Evolutionary conservation across 2,888 invertebrate species (phyloP), one percentile per base, ranked within the genome.

Genomic region (Morpho helenor): DNA sequence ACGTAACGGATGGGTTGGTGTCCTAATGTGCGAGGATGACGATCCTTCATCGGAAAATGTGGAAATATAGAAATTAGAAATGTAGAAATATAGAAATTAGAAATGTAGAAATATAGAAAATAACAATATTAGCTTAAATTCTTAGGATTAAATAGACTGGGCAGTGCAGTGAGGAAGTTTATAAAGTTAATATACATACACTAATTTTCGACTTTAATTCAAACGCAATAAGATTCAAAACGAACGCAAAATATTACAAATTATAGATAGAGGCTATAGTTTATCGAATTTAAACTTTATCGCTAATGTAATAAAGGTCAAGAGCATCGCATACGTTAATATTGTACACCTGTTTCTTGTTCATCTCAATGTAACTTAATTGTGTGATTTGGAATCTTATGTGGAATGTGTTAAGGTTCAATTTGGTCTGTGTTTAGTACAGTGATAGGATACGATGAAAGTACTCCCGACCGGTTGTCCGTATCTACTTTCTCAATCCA

Each of bases 401-500:
- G 10, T 5, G 0, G 4, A 16, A 46, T 0, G 22, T 2, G 2
- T 22, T 56, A 58, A 41, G 52, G 55, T 56, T 31, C 6, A 44
- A 47, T 49, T 56, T 16, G n/a, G 16, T 2, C 53, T 49, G 53
- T 16, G 46, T 46, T 10, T 51, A 8, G 39, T 42, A 16, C 50
- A 31, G 52, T 46, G 51, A 57, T 54, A 57, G 53, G 52, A 57
- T 43, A 52, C 55, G 57, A 60, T 52, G 60, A 63, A 43, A 60
- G 62, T 60, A 47, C 49, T 52, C 46, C 49, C 47, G 57, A 56
- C 62, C 59, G 61, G 61, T 58, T 56, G 56, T 62, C 49, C 43
- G 59, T 52, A 52, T 55, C 62, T 45, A 58, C 62, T 60, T 63
- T 63, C 60, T 59, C 59, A 51, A 49, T 56, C 39, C 52, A 57